Evolutionary conservation across 92 coral and sea anemone species (phyloP), one percentile per base, ranked within the genome.

Genomic region (Zoanthus solanderi): DNA sequence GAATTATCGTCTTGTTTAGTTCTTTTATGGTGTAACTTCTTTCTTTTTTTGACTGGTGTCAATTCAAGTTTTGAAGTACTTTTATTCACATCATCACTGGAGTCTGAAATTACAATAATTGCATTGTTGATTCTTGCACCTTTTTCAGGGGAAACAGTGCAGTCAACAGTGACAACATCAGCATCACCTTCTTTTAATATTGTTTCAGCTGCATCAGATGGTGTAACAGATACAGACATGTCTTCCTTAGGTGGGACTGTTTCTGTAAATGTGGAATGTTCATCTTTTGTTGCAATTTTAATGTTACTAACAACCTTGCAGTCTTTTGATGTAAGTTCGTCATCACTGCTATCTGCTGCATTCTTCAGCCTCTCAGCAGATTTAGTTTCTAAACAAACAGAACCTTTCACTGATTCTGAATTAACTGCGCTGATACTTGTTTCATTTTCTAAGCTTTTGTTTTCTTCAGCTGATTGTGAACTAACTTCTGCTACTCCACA

Each of bases 91-190:
- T 23, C 75, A 60, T 66, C 76, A 66, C 71, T 71, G 13, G 85
- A 81, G 74, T 81, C 85, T 44, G 85, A 81, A 6, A 81, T 45
- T 46, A 50, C 56, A 50, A 81, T 1, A 4, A 81, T 81, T 46
- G 85, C 85, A 45, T 78, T 69, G 78, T 68, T 57, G 17, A 2
- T 17, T 66, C 54, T 83, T 14, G 9, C 52, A 67, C 87, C 82
- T 28, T 57, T 65, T 23, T 68, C 61, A 14, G 80, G 60, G 9
- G 87, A 50, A 7, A 6, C 29, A 31, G 85, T 76, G 76, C 85
- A 67, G 34, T 54, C 74, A 53, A 56, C 34, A 76, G 44, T 53
- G 17, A 45, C 7, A 11, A 42, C 32, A 44, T 48, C 68, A 88
- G 34, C 44, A n/a, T 18, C 14, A 71, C 32, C 86, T 37, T 5